Conservation (phyloP, 2,797 vertebrate genomes). For the Carcharodon carcharias region DNA sequence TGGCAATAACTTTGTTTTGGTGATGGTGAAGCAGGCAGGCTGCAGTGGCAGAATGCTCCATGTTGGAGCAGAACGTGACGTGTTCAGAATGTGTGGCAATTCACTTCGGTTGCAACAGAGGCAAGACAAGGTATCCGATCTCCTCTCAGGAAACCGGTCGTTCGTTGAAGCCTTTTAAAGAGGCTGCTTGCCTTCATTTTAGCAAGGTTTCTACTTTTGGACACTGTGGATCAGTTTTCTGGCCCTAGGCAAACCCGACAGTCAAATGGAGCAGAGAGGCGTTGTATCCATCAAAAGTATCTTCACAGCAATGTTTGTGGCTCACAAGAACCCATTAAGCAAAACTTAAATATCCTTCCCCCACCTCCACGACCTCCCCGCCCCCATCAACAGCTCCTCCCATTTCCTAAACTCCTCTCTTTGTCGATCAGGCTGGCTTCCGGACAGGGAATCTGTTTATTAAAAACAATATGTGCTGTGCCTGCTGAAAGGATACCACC, state of each 20-base stretch:
- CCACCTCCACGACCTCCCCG: not conserved
- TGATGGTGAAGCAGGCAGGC: no score
- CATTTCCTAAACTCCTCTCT: no score
- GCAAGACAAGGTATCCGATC: not conserved
- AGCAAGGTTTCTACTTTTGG: not conserved
- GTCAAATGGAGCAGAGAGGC: not conserved
- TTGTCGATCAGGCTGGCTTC: not conserved
- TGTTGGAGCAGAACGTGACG: not conserved
- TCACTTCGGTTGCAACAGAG: not conserved
- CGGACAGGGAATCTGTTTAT: not conserved
- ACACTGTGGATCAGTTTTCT: not conserved
- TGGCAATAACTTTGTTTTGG: not conserved
- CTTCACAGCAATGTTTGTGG: not conserved
- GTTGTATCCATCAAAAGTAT: not conserved
- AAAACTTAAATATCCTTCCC: no score
- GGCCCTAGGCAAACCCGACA: no score
- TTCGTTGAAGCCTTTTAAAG: not conserved
- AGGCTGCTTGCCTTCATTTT: not conserved
- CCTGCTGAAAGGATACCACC: not conserved
- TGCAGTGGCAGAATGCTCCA: not conserved
- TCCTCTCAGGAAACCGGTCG: no score
- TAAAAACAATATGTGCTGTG: not conserved
- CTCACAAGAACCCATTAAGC: not conserved
- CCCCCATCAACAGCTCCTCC: fast-evolving
- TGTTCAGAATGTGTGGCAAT: no score